Evolutionary conservation across 1,140 invertebrate species (phyloP).

Genomic region (Sinonovacula constricta): DNA sequence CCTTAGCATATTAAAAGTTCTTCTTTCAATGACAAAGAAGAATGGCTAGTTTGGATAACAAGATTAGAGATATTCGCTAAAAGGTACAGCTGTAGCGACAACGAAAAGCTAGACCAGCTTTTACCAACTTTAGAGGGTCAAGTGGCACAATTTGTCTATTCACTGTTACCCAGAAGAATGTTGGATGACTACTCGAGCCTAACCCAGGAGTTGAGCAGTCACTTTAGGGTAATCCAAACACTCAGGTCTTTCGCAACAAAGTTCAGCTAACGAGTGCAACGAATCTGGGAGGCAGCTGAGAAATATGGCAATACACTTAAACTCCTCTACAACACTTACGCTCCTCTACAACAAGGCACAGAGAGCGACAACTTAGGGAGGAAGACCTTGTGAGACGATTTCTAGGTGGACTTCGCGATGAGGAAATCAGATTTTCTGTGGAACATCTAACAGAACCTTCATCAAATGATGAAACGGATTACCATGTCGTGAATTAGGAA

Average conservation of each 20-base stretch:
- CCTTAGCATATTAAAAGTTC: conserved; percentile 1
- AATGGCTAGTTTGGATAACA: conserved; percentile 11
- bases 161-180: not conserved
- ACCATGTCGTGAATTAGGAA: too few species aligned
- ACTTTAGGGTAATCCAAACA: conserved; percentile 3
- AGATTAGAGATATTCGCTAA: conserved; percentile 7
- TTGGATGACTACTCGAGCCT: not conserved
- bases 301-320: too few species aligned
- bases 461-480: too few species aligned
- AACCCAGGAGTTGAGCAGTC: not conserved
- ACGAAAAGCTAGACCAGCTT: not conserved
- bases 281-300: too few species aligned
- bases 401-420: too few species aligned
- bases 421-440: too few species aligned
- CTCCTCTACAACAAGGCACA: too few species aligned
- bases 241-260: not conserved
- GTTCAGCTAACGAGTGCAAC: too few species aligned
- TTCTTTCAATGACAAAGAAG: not conserved
- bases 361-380: too few species aligned
- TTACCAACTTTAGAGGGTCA: conserved; percentile 4
- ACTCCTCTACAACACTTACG: too few species aligned
- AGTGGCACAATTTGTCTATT: conserved; percentile 8
- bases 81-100: not conserved
- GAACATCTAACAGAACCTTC: too few species aligned
- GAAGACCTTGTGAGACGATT: too few species aligned